Evolutionary conservation across 2,888 invertebrate genomes (phyloP).

Genomic region (Acleris laterana): DNA sequence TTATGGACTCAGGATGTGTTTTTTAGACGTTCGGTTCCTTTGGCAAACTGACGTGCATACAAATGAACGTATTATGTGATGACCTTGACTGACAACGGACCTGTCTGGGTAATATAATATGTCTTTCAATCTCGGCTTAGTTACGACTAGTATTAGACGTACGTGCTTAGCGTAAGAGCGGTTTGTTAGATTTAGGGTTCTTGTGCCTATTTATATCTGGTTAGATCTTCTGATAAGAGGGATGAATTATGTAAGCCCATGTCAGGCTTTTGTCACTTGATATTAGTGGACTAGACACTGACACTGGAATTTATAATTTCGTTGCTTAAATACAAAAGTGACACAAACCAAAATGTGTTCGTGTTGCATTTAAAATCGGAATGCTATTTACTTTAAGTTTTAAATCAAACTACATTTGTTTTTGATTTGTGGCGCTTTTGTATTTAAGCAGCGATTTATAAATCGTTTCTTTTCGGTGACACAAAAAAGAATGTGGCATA

Average conservation of each 20-base stretch:
- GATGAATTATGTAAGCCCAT: background rate
- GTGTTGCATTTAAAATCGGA: too few species aligned
- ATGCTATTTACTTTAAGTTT: too few species aligned
- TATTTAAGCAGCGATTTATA: too few species aligned
- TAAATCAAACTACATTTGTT: too few species aligned
- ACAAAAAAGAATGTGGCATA: too few species aligned
- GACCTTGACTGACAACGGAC: slow-evolving; percentile 24
- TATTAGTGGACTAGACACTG: too few species aligned
- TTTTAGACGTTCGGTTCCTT: slow-evolving; percentile 23
- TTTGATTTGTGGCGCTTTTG: too few species aligned
- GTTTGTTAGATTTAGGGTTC: background rate
- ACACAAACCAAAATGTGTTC: too few species aligned
- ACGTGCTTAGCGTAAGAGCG: slow-evolving; percentile 12
- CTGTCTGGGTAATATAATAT: slow-evolving; percentile 25
- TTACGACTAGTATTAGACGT: background rate
- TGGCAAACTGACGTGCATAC: slow-evolving; percentile 25
- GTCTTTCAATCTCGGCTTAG: slow-evolving; percentile 14
- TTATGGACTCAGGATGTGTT: slow-evolving; percentile 24
- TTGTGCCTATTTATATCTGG: background rate
- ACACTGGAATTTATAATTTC: too few species aligned
- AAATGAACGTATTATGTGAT: slow-evolving; percentile 23
- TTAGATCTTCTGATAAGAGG: background rate
- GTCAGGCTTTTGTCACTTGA: too few species aligned
- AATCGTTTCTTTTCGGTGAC: too few species aligned
- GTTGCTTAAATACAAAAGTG: too few species aligned